These are phyloP conservation scores for Cryptoprocta ferox DNA, from an alignment of 2,797 vertebrate genomes.

Conservation along the genomic window DNA sequence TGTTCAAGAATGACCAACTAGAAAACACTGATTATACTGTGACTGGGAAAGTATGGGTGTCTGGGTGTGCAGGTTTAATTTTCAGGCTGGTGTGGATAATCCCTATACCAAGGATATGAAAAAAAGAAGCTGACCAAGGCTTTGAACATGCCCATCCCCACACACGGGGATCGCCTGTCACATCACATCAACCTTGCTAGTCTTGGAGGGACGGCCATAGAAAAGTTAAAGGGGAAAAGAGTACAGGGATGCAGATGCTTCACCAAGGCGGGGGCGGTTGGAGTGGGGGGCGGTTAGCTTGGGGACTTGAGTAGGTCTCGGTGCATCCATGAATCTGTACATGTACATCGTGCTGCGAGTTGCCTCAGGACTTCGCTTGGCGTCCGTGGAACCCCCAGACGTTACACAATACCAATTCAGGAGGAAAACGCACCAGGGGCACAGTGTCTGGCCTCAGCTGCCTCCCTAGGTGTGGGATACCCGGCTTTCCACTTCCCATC, in stretches of 20 bases:
- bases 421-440: background rate
- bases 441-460: background rate
- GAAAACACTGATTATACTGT: background rate
- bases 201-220: background rate
- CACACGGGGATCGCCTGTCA: background rate
- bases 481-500: background rate
- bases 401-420: background rate
- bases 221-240: constrained; percentile 45
- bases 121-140: background rate
- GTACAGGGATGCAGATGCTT: background rate
- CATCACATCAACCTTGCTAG: background rate
- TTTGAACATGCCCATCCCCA: background rate
- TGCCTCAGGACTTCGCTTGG: background rate
- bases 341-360: background rate
- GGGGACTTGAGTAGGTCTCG: background rate
- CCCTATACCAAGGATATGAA: background rate
- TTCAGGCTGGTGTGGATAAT: background rate
- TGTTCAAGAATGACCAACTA: background rate
- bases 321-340: background rate
- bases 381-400: background rate
- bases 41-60: background rate
- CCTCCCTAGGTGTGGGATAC: background rate
- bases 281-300: accelerated
- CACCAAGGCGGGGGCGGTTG: too few species aligned
- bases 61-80: background rate